These are phyloP conservation scores for Eueides isabella DNA, from an alignment of 1,140 invertebrate genomes.

Conservation along the genomic window DNA sequence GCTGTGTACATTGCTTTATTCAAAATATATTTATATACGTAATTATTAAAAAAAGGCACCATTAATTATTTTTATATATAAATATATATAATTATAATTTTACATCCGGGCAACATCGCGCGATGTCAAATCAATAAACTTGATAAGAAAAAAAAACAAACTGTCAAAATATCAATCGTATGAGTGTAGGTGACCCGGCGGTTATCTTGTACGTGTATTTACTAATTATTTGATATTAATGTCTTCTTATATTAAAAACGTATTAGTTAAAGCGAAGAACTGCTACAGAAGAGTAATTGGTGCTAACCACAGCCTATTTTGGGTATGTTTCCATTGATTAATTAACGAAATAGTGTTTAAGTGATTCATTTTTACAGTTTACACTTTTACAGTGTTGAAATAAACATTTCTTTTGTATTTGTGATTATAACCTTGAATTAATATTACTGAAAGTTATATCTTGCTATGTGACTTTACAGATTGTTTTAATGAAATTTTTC, in stretches of 20 bases:
- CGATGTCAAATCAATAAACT: slow-evolving; percentile 16
- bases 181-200: slow-evolving; percentile 4
- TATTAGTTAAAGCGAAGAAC: slow-evolving; percentile 52
- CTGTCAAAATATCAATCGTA: background rate
- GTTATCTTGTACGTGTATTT: slow-evolving; percentile 8
- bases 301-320: slow-evolving; percentile 50
- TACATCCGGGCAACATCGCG: slow-evolving; percentile 25
- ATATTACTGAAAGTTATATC: background rate
- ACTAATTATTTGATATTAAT: slow-evolving; percentile 50
- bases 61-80: background rate
- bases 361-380: background rate
- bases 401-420: background rate
- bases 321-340: slow-evolving; percentile 55
- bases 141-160: slow-evolving; percentile 1
- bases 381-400: background rate
- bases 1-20: background rate
- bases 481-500: background rate
- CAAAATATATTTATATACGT: background rate
- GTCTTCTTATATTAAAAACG: slow-evolving; percentile 62
- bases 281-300: slow-evolving; percentile 52
- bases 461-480: background rate
- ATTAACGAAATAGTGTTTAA: slow-evolving; percentile 24
- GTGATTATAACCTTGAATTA: slow-evolving; percentile 1
- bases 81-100: slow-evolving; percentile 10
- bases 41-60: background rate